Evolutionary conservation across 2,113 vertebrate species (phyloP), one percentile per base, ranked within the genome.

Genomic region (Colossoma macropomum): DNA sequence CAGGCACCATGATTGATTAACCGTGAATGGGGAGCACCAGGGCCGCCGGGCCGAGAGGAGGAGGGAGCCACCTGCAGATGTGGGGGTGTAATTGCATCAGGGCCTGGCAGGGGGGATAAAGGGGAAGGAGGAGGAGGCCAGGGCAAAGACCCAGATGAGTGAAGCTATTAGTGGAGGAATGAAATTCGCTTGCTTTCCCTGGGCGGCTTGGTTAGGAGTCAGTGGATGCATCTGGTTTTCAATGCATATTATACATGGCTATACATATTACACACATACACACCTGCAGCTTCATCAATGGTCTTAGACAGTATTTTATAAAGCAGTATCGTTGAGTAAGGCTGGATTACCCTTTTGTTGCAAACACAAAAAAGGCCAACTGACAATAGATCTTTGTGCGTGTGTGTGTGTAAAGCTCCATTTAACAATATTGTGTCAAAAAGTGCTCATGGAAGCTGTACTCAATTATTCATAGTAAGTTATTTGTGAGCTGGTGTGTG

Each of bases 1-100:
- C 90, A 90, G 89, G 70, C 83, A 81, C 89, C 81, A 94, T 95
- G 95, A 95, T 95, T 95, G 95, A 95, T 95, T 95, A 94, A 93
- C 91, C 90, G 80, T 88, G 92, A 89, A 95, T 89, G 86, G 86
- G 68, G 92, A 91, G 89, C 89, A 89, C 87, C 87, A 89, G 90
- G 88, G 86, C 79, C 71, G 77, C 80, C 68, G 21, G 79, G 82
- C 84, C 80, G 75, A 84, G 77, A 86, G 86, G 73, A 73, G 75
- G 88, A 92, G 87, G 79, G 91, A 92, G 91, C 90, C 93, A 91
- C 93, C 93, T 95, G 93, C 89, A 89, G 91, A 91, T 92, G 76
- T 63, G 81, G 89, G 91, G 88, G 88, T 92, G 93, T 92, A 92
- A 93, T 92, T 92, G 93, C 93, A 93, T 92, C 91, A 92, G 65